phyloP scores from a whole-genome alignment of 2,888 invertebrate species.

The Amphipyra tragopoginis region DNA sequence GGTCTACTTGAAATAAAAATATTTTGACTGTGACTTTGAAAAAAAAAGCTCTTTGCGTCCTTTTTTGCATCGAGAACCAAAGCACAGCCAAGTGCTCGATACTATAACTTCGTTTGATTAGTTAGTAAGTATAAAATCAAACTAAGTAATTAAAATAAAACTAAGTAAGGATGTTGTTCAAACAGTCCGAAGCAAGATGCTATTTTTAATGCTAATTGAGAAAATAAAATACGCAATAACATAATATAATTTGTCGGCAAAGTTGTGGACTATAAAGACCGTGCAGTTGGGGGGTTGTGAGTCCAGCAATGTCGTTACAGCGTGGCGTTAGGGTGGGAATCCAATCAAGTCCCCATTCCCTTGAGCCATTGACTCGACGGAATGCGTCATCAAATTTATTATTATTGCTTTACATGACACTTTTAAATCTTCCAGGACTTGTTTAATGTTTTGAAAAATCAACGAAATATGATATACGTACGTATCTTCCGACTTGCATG shows the following conservation, averaged over 20 bases:
- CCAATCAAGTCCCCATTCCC: slow-evolving; percentile 69
- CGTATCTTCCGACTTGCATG: not conserved
- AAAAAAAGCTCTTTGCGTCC: too few relatives aligned
- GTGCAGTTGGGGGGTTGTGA: slow-evolving; percentile 34
- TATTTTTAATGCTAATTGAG: not conserved
- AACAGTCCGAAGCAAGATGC: not conserved
- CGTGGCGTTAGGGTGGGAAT: slow-evolving; percentile 59
- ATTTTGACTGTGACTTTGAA: too few relatives aligned
- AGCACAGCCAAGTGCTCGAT: not conserved
- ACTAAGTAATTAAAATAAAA: not conserved
- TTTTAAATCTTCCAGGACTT: slow-evolving; percentile 46
- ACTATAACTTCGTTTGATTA: not conserved
- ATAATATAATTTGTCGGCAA: slow-evolving; percentile 30
- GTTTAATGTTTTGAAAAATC: slow-evolving; percentile 39
- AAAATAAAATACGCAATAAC: slow-evolving; percentile 33
- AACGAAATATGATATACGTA: slow-evolving; percentile 1
- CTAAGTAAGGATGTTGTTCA: not conserved
- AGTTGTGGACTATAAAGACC: slow-evolving; percentile 14
- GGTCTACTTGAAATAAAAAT: too few relatives aligned
- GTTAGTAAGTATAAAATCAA: not conserved
- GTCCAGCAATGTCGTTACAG: slow-evolving; percentile 45
- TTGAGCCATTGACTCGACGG: slow-evolving; percentile 43
- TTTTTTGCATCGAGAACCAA: too few relatives aligned
- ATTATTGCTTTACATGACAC: slow-evolving; percentile 44
- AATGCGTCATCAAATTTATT: slow-evolving; percentile 60